These are phyloP conservation scores for cattle (Bos taurus) DNA, from an alignment of 2,113 vertebrate genomes.

Conservation along the genomic window DNA sequence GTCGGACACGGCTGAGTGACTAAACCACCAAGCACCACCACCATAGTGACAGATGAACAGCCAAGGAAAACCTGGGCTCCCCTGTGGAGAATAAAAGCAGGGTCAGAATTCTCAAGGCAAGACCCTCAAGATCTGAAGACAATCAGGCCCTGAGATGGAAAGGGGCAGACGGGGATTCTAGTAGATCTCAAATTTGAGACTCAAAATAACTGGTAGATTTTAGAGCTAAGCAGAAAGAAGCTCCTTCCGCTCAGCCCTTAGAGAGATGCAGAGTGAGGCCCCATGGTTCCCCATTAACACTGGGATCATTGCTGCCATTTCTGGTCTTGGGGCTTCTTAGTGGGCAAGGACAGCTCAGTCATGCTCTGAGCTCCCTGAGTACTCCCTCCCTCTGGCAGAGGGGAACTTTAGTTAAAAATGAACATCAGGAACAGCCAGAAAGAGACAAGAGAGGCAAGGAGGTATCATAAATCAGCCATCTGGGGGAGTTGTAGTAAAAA, in stretches of 20 bases:
- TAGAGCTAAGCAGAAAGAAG: slow-evolving; percentile 25
- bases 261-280: neutral
- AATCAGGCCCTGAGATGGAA: neutral
- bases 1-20: neutral
- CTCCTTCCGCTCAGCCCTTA: neutral
- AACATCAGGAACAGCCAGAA: neutral
- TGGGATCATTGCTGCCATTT: neutral
- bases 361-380: neutral
- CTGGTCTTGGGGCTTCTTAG: slow-evolving; percentile 15
- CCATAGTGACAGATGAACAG: neutral
- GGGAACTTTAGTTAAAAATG: neutral
- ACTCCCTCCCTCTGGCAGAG: neutral
- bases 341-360: neutral
- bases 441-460: neutral
- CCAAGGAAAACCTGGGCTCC: neutral
- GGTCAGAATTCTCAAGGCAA: neutral
- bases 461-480: neutral
- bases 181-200: slow-evolving; percentile 4
- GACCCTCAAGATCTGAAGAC: neutral
- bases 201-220: neutral
- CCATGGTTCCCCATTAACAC: neutral
- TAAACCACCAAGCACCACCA: neutral
- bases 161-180: neutral
- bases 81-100: neutral
- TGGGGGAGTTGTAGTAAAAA: neutral